Percentiles rank a stretch among this genome's conserved stretches.
These are phyloP conservation scores for Netelia inedita DNA, from an alignment of 2,888 invertebrate genomes.

Conservation along the genomic window DNA sequence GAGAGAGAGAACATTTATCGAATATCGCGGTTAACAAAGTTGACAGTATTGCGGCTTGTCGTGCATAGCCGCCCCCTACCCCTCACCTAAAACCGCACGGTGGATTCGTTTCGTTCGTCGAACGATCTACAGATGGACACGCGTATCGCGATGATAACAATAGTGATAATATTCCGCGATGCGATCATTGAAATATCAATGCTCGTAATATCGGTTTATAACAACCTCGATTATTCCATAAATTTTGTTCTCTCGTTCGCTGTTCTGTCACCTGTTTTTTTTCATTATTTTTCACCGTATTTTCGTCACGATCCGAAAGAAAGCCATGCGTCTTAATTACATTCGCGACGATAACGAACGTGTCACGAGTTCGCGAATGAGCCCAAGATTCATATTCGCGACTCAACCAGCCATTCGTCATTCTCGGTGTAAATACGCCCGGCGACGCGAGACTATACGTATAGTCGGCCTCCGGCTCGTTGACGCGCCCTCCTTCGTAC, in stretches of 20 bases:
- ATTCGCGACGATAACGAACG: too few species aligned
- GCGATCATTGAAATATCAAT: conserved; percentile 1
- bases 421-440: neutral
- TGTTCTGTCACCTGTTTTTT: too few species aligned
- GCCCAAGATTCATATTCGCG: neutral
- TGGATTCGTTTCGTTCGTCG: neutral
- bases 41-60: conserved; percentile 29
- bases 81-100: neutral
- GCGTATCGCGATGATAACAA: too few species aligned
- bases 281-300: too few species aligned
- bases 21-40: conserved; percentile 24
- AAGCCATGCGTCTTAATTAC: too few species aligned
- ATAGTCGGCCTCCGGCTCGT: too few species aligned
- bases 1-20: conserved; percentile 15
- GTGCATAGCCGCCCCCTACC: too few species aligned
- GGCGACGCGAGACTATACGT: neutral
- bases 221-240: too few species aligned
- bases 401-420: neutral
- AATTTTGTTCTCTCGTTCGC: too few species aligned
- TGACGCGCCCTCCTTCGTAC: neutral
- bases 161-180: neutral
- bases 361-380: too few species aligned
- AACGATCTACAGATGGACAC: neutral
- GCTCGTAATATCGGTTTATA: neutral
- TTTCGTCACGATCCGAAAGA: too few species aligned